phyloP scores from a whole-genome alignment of 2,888 invertebrate species.

The Bugula neritina region DNA sequence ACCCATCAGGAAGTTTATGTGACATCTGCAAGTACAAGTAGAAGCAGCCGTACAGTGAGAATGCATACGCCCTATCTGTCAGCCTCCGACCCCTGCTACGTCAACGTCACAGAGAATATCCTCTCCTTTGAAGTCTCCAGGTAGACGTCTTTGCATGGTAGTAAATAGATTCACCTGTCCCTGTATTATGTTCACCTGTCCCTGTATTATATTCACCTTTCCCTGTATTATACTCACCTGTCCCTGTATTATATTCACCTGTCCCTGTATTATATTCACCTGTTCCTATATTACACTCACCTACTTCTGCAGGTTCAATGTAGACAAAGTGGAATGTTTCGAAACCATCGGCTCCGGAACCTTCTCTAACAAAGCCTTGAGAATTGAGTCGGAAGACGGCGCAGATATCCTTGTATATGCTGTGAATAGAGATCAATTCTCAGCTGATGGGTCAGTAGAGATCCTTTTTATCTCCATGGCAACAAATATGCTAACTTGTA shows the following conservation, averaged over 20 bases:
- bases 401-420: slow-evolving; percentile 9
- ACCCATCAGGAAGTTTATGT: background rate
- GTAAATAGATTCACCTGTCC: too few species aligned
- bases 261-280: too few species aligned
- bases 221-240: too few species aligned
- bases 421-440: slow-evolving; percentile 19
- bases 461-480: too few species aligned
- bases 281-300: too few species aligned
- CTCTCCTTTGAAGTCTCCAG: background rate
- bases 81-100: background rate
- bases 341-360: slow-evolving; percentile 15
- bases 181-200: too few species aligned
- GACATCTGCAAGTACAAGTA: background rate
- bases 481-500: too few species aligned
- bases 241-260: too few species aligned
- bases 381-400: background rate
- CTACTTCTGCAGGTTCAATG: background rate
- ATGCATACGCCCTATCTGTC: background rate
- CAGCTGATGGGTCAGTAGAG: slow-evolving; percentile 14
- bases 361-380: background rate
- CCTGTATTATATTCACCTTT: too few species aligned
- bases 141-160: too few species aligned
- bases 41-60: background rate
- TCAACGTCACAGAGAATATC: background rate
- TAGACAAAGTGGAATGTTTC: background rate